Evolutionary conservation across 2,797 vertebrate species (phyloP), one percentile per base, ranked within the genome.

Genomic region (Euthynnus affinis): DNA sequence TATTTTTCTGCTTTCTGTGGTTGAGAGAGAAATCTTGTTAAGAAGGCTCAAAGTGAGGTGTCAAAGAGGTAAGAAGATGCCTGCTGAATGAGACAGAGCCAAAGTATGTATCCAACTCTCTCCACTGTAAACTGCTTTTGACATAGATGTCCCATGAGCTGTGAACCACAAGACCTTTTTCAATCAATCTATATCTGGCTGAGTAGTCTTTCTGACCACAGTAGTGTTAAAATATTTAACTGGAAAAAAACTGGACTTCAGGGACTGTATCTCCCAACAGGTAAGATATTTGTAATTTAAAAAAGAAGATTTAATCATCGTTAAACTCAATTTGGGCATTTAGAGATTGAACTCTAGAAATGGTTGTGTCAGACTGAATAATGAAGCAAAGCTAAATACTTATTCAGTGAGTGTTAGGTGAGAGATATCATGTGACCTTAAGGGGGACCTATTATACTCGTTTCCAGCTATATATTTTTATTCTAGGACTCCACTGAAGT

Each of bases 371-470:
- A 68, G 73, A 58, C 69, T 53, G 63, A 87, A 78, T 81, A 87
- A 89, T 82, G 74, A 82, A 75, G 82, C 62, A 61, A 82, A 78
- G 67, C 76, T 82, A 87, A 88, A 89, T 74, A 65, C 81, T 79
- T 85, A 88, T 90, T 85, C 52, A 88, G 80, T 81, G 75, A 87
- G 80, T 58, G 67, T 71, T 58, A 46, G 51, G 57, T 52, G 22
- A 48, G 59, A 73, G 84, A 88, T 80, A 86, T 71, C 67, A 76
- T 61, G 70, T 81, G 89, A 89, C 87, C 85, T 85, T 84, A 81
- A 84, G 82, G 9, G 9, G 9, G 34, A 37, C 34, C 9, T 37
- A 37, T 37, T 37, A 37, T 37, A 6, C 34, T 37, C 8, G 10
- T 37, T 37, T 37, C 34, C 34, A 37, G 34, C 34, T 9, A 2